A percentile compares a stretch with the other conserved stretches of the same genome.
Evolutionary conservation across 1,140 invertebrate genomes (phyloP).

Genomic region (Drosophila nigrodunni): DNA sequence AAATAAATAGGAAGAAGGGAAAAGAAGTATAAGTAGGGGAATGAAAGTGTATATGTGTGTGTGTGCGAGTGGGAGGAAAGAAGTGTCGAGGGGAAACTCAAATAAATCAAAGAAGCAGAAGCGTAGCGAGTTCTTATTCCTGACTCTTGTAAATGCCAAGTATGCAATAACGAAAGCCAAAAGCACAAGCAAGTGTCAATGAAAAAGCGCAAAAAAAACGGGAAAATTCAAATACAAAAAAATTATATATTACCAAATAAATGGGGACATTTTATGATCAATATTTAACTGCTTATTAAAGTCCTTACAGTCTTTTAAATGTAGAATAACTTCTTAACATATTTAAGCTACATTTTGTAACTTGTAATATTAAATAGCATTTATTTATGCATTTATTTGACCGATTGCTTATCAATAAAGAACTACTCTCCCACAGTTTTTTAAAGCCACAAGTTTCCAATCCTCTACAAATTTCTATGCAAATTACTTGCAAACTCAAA

Average conservation of each 20-base stretch:
- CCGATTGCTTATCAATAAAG: too few species aligned
- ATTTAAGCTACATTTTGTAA: neutral
- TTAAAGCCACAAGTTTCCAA: neutral
- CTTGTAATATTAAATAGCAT: neutral
- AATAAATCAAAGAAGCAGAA: conserved; percentile 47
- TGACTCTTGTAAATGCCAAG: conserved; percentile 27
- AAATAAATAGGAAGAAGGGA: conserved; percentile 7
- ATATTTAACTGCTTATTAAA: too few species aligned
- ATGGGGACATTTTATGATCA: too few species aligned
- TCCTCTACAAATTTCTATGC: neutral
- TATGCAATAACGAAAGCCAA: conserved; percentile 20
- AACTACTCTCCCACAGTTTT: neutral
- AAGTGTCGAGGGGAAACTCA: neutral
- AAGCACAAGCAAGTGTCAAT: conserved; percentile 14
- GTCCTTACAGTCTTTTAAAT: too few species aligned
- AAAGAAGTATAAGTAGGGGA: neutral
- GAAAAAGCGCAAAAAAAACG: neutral
- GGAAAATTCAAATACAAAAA: neutral
- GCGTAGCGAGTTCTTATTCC: conserved; percentile 40
- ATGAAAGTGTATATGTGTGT: neutral
- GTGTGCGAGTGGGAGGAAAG: neutral
- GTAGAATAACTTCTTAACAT: too few species aligned
- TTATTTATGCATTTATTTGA: too few species aligned
- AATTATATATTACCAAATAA: neutral
- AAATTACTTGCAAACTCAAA: neutral